A percentile compares a stretch with the other conserved stretches of the same genome.
Evolutionary conservation across 30 jellyfish, hydroid and myxozoan species (phyloP).

Genomic region (Aurelia sp.): DNA sequence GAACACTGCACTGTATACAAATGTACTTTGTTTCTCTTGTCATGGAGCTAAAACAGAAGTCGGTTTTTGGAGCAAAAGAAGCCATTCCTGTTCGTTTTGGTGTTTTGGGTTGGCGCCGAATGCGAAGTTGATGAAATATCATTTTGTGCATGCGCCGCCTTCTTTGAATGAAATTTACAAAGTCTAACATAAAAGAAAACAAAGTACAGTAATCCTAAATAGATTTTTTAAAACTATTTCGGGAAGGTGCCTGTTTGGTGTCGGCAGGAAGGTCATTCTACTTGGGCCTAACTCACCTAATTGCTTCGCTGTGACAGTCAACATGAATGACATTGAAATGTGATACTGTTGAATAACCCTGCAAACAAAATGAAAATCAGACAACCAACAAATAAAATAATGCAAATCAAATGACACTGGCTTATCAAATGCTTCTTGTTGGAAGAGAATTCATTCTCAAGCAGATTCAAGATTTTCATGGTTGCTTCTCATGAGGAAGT

Average conservation of each 20-base stretch:
- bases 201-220: too few relatives aligned
- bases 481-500: too few relatives aligned
- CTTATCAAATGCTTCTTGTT: too few relatives aligned
- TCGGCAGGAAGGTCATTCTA: too few relatives aligned
- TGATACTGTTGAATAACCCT: conserved; percentile 98
- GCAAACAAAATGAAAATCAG: not conserved
- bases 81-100: conserved; percentile 14
- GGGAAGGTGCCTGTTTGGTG: too few relatives aligned
- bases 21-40: conserved; percentile 24
- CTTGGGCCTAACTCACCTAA: conserved; percentile 74
- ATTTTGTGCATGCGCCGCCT: not conserved
- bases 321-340: conserved; percentile 95
- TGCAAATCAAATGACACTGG: too few relatives aligned
- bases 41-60: conserved; percentile 35
- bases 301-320: conserved; percentile 98
- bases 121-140: conserved; percentile 4
- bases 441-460: too few relatives aligned
- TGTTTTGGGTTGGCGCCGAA: conserved; percentile 2
- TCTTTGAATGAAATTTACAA: too few relatives aligned
- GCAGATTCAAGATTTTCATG: too few relatives aligned
- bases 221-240: too few relatives aligned
- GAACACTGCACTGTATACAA: conserved; percentile 42
- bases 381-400: not conserved
- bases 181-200: too few relatives aligned
- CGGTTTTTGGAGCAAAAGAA: conserved; percentile 32